Percentiles rank a stretch among this genome's conserved stretches.
These are phyloP conservation scores for Eupsittula cactorum DNA, from an alignment of 2,113 vertebrate species.

Conservation along the genomic window DNA sequence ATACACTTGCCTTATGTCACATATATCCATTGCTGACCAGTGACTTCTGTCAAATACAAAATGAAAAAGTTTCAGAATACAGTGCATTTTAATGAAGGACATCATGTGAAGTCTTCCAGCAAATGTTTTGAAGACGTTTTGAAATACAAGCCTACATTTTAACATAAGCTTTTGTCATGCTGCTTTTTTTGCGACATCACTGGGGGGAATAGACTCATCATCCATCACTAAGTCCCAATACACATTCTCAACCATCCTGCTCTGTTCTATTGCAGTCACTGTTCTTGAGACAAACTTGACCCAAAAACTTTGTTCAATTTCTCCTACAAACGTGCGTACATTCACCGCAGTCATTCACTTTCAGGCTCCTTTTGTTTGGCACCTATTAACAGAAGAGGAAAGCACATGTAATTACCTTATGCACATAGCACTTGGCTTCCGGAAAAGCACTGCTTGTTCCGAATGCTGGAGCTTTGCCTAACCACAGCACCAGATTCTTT, in stretches of 20 bases:
- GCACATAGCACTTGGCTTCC: background rate
- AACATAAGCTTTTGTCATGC: constrained; percentile 73
- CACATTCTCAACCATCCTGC: constrained; percentile 65
- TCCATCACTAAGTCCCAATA: constrained; percentile 70
- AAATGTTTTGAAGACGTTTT: constrained; percentile 68
- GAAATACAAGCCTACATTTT: constrained; percentile 72
- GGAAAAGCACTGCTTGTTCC: background rate
- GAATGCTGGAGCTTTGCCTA: background rate
- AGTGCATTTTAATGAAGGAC: constrained; percentile 78
- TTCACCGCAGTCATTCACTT: constrained; percentile 78
- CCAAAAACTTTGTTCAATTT: constrained; percentile 72
- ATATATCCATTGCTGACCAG: constrained; percentile 71
- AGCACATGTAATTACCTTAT: background rate
- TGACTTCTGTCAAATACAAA: constrained; percentile 75
- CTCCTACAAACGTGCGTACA: constrained; percentile 39
- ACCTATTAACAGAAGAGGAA: constrained; percentile 73
- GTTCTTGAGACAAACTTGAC: constrained; percentile 76
- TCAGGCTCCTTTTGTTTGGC: constrained; percentile 85
- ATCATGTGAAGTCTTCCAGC: constrained; percentile 73
- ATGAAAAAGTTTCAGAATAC: constrained; percentile 66
- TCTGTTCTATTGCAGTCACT: constrained; percentile 66
- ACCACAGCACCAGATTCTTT: background rate
- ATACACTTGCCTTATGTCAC: constrained; percentile 73
- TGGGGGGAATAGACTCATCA: constrained; percentile 68
- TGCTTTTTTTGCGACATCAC: constrained; percentile 73